Conservation (phyloP, 2,113 vertebrate species). For the Pogonocichla stellata region DNA sequence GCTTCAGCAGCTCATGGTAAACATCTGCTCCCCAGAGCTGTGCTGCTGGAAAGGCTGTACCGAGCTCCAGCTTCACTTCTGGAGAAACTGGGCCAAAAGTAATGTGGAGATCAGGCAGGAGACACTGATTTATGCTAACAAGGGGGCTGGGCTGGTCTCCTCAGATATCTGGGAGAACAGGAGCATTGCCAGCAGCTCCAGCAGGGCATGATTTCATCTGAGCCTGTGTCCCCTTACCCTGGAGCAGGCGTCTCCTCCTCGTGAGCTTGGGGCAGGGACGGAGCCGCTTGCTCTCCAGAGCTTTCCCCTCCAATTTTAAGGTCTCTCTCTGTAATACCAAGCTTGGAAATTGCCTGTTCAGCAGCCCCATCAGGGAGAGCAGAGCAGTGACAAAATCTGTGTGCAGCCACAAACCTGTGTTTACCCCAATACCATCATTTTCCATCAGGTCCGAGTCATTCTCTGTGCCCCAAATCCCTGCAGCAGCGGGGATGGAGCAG, state of each 20-base stretch:
- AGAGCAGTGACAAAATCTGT: fast-evolving
- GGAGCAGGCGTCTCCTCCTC: fast-evolving
- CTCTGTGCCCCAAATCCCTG: neutral
- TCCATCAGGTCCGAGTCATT: neutral
- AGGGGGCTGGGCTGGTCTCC: neutral
- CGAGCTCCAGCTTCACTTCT: neutral
- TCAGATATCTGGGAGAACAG: neutral
- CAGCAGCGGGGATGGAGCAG: neutral
- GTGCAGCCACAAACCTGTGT: fast-evolving
- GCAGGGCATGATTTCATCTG: neutral
- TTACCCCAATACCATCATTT: neutral
- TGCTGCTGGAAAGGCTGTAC: fast-evolving
- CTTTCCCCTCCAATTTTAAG: neutral
- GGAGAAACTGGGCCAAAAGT: neutral
- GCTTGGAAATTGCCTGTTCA: fast-evolving
- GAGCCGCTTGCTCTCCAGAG: neutral
- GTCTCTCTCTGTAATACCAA: neutral
- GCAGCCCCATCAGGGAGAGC: neutral
- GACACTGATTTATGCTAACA: neutral
- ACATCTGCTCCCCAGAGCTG: neutral
- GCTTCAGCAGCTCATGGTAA: neutral
- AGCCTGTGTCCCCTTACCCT: fast-evolving
- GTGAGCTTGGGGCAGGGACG: fast-evolving
- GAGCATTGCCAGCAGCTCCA: neutral
- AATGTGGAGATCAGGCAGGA: fast-evolving